These are phyloP conservation scores for Ceyx melanurus DNA, from an alignment of 2,113 vertebrate genomes.

Conservation along the genomic window DNA sequence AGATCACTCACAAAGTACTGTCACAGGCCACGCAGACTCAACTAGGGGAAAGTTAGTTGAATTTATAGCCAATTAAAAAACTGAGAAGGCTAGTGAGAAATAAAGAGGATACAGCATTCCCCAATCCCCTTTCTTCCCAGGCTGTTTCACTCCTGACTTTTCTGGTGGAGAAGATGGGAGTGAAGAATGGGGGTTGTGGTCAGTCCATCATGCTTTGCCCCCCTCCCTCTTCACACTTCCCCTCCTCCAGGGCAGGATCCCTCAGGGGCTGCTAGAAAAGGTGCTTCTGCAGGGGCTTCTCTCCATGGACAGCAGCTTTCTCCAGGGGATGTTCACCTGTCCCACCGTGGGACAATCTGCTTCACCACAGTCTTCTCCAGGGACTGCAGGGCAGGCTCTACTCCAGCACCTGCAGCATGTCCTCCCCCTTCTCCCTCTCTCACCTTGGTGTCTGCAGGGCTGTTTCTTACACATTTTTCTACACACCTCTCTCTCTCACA, in stretches of 20 bases:
- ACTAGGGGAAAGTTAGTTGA: not conserved
- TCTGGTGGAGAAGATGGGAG: not conserved
- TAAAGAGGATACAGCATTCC: not conserved
- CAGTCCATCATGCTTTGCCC: not conserved
- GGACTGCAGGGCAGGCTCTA: not conserved
- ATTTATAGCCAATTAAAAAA: not conserved
- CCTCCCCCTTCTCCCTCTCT: not conserved
- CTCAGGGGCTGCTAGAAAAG: no score
- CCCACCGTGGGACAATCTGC: accelerated
- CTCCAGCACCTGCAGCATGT: not conserved
- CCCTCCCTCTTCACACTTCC: not conserved
- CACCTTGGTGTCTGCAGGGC: not conserved
- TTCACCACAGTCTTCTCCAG: not conserved
- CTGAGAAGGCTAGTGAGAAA: not conserved
- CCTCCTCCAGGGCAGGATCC: accelerated
- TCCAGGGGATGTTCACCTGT: not conserved
- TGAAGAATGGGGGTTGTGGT: not conserved
- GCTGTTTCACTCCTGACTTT: not conserved
- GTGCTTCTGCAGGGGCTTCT: not conserved
- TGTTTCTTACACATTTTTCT: not conserved
- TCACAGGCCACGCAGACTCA: not conserved
- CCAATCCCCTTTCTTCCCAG: not conserved
- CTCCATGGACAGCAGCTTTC: not conserved
- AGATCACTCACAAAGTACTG: not conserved
- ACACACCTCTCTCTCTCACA: no score